Base-by-base conservation (phyloP, 2,888 invertebrate species). In the Drosophila limbata region DNA sequence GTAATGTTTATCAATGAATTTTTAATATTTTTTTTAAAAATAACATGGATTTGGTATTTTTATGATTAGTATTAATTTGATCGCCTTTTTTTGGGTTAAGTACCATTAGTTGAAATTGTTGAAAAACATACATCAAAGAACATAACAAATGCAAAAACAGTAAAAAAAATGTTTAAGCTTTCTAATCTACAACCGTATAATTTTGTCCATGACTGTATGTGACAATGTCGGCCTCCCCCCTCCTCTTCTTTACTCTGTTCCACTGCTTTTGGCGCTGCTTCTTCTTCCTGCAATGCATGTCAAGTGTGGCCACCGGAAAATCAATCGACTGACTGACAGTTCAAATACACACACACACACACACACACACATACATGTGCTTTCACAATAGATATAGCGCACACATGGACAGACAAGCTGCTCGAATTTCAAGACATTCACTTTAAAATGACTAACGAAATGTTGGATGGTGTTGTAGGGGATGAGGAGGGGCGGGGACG, bases 221-320 rank as follows among this genome's bases (percentile, higher is more conserved):
- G 85, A 83, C 80, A 83, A 77, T 69, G 70, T 61, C 52, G 47
- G 68, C 47, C 57, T 15, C 0, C 13, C 40, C 4, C 4, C 40
- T 1, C 4, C 19, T 3, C n/a, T 19, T 37, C 6, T 37, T n/a
- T 6, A 6, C 51, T 51, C 31, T 19, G 47, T 44, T 35, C 31
- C 56, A 31, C 50, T 51, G 21, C 52, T 55, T 37, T 50, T 51
- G 21, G 44, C 50, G 35, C 19, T 52, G 33, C 78, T 65, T 63
- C 73, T 63, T 70, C 75, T 64, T 73, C 42, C 66, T 64, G 56
- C 25, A 69, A 81, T 86, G 87, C 83, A 84, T 84, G 84, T 79
- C 83, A 84, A 86, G 83, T 84, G 56, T 82, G 78, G 72, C 70
- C 63, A 86, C 84, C 84, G 84, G 84, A 84, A 84, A 84, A 84